Base-by-base conservation (phyloP, 2,888 invertebrate species). In the Crepidodera aurea region DNA sequence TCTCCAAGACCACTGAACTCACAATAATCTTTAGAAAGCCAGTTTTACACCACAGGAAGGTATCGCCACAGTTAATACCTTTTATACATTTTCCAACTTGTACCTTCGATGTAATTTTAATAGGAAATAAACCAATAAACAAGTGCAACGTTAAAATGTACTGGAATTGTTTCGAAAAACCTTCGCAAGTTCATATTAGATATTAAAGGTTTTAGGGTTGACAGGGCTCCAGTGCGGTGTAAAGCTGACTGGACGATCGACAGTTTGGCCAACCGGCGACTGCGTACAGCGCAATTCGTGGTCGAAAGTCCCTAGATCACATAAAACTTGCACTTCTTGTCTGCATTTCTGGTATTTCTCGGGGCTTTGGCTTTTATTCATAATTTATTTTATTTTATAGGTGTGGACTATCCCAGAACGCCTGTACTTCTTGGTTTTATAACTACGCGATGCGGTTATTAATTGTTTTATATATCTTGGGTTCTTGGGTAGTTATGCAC, bases 1-100 rank as follows among this genome's bases (percentile, higher is more conserved):
- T 69, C 69, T 69, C 67, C 60, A 67, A 69, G 69, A 69, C 69
- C 69, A 69, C 67, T 69, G 69, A 69, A 69, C 69, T 69, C 69
- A 69, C 69, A 69, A 66, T 69, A 67, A 69, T 69, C 69, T 69
- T 69, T 69, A 67, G 51, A 54, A 62, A 58, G 66, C 62, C 69
- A 32, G 64, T 46, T 67, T 69, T 40, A 69, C 67, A 55, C 64
- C 37, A 46, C 46, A 50, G 22, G 59, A 65, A 65, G 22, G 40
- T 54, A 61, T 44, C 57, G 25, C 29, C 16, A 27, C 25, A 27
- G 7, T 12, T n/a, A 3, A 4, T 7, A 19, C 25, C 10, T 5
- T 44, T 6, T 12, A 10, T 22, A 44, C 16, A 19, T 16, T 3
- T 15, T 13, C 7, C 19, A 12, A 37, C 10, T 13, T 16, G n/a